Evolutionary conservation across 2,797 vertebrate genomes (phyloP).

Genomic region (Acanthurus tractus): DNA sequence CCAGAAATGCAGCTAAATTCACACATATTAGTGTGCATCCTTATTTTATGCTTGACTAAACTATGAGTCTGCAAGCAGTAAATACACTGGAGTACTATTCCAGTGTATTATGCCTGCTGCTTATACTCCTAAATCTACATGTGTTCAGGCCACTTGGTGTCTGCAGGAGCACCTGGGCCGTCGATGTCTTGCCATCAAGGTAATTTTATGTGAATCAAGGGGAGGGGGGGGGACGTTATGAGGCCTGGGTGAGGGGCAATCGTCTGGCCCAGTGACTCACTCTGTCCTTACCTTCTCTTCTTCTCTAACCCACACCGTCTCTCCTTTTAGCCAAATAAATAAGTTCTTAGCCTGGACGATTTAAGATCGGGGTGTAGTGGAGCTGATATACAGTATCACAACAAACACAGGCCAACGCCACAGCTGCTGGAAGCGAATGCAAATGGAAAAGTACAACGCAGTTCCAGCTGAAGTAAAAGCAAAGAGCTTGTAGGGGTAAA

Average conservation of each 20-base stretch:
- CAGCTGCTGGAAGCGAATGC: conserved; percentile 60
- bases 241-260: conserved; percentile 60
- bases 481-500: conserved; percentile 65
- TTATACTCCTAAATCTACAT: conserved; percentile 3
- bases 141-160: not conserved
- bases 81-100: not conserved
- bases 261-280: conserved; percentile 63
- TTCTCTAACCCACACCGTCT: conserved; percentile 2
- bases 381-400: conserved; percentile 56
- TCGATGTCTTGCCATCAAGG: conserved; percentile 22
- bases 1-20: conserved; percentile 19
- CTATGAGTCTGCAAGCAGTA: not conserved
- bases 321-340: conserved; percentile 14
- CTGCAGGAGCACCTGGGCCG: conserved; percentile 6
- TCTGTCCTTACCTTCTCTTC: not conserved
- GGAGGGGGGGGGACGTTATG: conserved; percentile 62
- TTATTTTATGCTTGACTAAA: conserved; percentile 35
- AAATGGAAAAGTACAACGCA: conserved; percentile 66
- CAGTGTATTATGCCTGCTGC: not conserved
- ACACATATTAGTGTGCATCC: conserved; percentile 10
- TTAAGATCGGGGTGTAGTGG: conserved; percentile 45
- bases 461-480: conserved; percentile 67
- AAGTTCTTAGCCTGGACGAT: conserved; percentile 2
- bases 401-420: conserved; percentile 60
- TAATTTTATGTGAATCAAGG: conserved; percentile 40